Evolutionary conservation across 1,140 invertebrate species (phyloP), one percentile per base, ranked within the genome.

Genomic region (Stenopsyche tienmushanensis): DNA sequence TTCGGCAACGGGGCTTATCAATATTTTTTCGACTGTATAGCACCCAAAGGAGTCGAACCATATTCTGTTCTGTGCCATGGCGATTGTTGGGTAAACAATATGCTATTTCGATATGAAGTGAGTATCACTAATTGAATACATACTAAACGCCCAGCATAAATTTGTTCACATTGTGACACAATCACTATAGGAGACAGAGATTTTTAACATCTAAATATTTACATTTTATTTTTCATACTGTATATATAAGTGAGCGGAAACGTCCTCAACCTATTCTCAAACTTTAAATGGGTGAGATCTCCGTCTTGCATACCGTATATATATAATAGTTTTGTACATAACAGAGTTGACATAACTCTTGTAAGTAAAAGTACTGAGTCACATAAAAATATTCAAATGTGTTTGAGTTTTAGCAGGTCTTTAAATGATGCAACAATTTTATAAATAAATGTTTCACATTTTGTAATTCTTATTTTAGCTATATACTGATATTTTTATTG

Each of bases 41-140:
- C 20, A 10, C 39, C 45, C 5, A 52, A 69, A 1, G 63, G 64
- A 17, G 72, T 69, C 29, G 78, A 79, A 53, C 78, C 79, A 1
- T 74, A 76, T 64, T 73, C 76, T 5, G 78, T 82, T 7, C 39
- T 83, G 13, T 80, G 75, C 23, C 83, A 85, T 67, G 83, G 83
- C n/a, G 83, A 84, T 68, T 82, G 78, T 66, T 83, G 81, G 78
- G 78, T 76, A 45, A 84, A 84, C 64, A 85, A 85, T 62, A 75
- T 85, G 17, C 66, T 84, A 42, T 85, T 80, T 71, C 76, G 75
- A 64, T 75, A 78, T 23, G 66, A 77, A 62, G 72, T 72, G 66
- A 70, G 53, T 41, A 55, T 50, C n/a, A n/a, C n/a, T n/a, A n/a
- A n/a, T n/a, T n/a, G n/a, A n/a, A n/a, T n/a, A n/a, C n/a, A n/a